Evolutionary conservation across 2,888 invertebrate genomes (phyloP), one percentile per base, ranked within the genome.

Genomic region (Cephus pygmeus): DNA sequence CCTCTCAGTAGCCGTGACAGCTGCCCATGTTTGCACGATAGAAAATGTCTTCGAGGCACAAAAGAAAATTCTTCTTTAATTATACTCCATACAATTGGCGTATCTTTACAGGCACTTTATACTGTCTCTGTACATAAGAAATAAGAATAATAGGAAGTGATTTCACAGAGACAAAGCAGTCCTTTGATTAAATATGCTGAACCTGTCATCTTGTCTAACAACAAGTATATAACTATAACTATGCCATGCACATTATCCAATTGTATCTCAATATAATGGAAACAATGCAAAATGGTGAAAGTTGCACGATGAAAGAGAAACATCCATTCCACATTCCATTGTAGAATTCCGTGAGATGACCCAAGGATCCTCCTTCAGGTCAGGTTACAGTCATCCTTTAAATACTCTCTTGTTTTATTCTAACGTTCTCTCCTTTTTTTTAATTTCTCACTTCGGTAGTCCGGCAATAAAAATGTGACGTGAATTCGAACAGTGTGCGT

Each of bases 251-350:
- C 23, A 56, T 56, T 56, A 56, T 56, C 56, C 56, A 56, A 56
- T 56, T 56, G 23, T 56, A 56, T 56, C 15, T 56, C 23, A 56
- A 30, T 69, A 56, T 56, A 74, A 76, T 30, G 68, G 75, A 78
- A 69, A 78, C 78, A 78, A 78, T 78, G 76, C 40, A 69, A 74
- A 77, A 71, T 71, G 78, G 78, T 73, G 78, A 78, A 78, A 78
- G 78, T 76, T 35, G 35, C 35, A 34, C 3, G 35, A 33, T 35
- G 74, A 74, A 74, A 74, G 35, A 74, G 74, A 74, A 71, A n/a
- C n/a, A 74, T 36, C 34, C 35, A 36, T 74, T 74, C 12, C 34
- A 74, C 74, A 36, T 34, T 35, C 74, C 35, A 34, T 36, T 30
- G n/a, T 35, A 31, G n/a, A 34, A 74, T 74, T 56, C 9, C 71